These are phyloP conservation scores for Drosophila algonquin DNA, from an alignment of 2,888 invertebrate genomes.

Conservation along the genomic window DNA sequence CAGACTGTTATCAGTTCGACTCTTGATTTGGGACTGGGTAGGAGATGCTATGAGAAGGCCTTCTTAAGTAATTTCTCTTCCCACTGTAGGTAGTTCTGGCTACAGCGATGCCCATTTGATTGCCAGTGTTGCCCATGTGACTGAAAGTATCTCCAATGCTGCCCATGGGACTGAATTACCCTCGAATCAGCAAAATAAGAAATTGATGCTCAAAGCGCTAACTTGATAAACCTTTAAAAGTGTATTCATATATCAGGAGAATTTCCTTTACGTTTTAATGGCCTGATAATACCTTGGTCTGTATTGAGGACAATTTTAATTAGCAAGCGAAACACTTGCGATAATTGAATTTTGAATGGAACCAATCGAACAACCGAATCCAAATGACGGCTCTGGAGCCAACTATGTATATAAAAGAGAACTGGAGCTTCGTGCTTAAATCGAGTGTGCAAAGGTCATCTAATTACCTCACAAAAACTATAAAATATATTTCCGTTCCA, in stretches of 20 bases:
- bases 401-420: background rate
- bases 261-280: too few relatives aligned
- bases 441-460: constrained; percentile 10
- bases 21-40: background rate
- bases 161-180: background rate
- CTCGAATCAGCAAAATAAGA: background rate
- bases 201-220: background rate
- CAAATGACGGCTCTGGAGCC: background rate
- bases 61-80: background rate
- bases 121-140: background rate
- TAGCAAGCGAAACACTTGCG: background rate
- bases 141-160: background rate
- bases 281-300: background rate
- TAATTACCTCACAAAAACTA: constrained; percentile 12
- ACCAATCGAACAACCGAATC: background rate
- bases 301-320: background rate
- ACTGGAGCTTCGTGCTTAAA: background rate
- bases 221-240: background rate
- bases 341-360: background rate
- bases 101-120: background rate
- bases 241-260: too few relatives aligned
- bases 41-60: background rate
- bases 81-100: background rate
- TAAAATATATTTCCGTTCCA: constrained; percentile 27
- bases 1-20: constrained; percentile 12